These are phyloP conservation scores for Drosophila ustulata DNA, from an alignment of 2,888 invertebrate species.

Conservation along the genomic window DNA sequence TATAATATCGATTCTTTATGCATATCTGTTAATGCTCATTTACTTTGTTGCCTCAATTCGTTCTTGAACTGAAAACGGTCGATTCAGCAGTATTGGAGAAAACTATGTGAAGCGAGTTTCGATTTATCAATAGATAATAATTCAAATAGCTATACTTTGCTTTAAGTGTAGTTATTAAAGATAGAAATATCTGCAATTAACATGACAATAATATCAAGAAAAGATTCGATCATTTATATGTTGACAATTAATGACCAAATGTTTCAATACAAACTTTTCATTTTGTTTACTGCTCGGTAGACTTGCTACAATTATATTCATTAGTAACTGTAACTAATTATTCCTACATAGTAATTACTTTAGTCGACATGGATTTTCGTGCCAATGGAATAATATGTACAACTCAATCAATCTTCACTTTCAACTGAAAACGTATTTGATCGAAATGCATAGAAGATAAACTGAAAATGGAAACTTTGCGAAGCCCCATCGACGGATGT, in stretches of 20 bases:
- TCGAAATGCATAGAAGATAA: conserved; percentile 16
- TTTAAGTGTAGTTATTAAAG: neutral
- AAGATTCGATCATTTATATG: no score
- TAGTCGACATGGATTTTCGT: neutral
- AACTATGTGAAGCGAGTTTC: neutral
- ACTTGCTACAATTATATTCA: neutral
- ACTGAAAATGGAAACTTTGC: conserved; percentile 16
- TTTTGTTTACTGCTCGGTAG: no score
- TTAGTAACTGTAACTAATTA: neutral
- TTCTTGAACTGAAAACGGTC: conserved; percentile 2
- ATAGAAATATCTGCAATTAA: no score
- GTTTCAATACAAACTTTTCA: no score
- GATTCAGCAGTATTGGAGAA: neutral
- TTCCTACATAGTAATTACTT: neutral
- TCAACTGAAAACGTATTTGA: conserved; percentile 11
- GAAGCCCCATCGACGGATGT: conserved; percentile 28
- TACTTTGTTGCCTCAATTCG: conserved; percentile 14
- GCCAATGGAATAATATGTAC: neutral
- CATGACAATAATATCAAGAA: no score
- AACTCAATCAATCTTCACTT: conserved; percentile 24
- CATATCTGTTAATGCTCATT: conserved; percentile 22
- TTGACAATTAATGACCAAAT: no score
- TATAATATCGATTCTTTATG: conserved; percentile 39
- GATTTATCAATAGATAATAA: neutral
- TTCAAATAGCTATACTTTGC: neutral